Base-by-base conservation (phyloP, 1,140 invertebrate species). In the Ips typographus region DNA sequence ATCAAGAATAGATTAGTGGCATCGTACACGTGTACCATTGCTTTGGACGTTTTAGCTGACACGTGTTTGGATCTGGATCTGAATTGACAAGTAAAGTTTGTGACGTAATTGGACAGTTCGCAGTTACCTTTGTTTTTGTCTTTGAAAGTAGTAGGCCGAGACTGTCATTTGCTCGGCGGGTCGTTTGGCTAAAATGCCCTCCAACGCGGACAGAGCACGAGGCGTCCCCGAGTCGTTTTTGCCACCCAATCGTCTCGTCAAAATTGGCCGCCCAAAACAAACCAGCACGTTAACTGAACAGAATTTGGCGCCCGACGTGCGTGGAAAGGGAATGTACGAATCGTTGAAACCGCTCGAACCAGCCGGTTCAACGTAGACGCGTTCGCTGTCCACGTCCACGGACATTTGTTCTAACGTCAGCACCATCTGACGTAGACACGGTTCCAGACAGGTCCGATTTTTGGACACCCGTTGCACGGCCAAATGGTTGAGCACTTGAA, bases 281-380 rank as follows among this genome's bases (percentile, higher is more conserved):
- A 94, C 92, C 40, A 95, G 81, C 39, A 90, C 86, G 73, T 91
- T 91, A 40, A 91, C 91, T 47, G 90, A 90, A 82, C 93, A 96
- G 84, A 98, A 98, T 77, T 91, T 91, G 1, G 94, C 95, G 2
- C 95, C 95, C 7, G 93, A 96, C 0, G 95, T 98, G 63, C 94
- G 84, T 1, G 95, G 95, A 83, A 96, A 98, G 1, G 95, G 95
- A 71, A 98, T 93, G 74, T 90, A 93, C n/a, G 90, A 86, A 77
- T 93, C 91, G 66, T 90, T 88, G 58, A 84, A 80, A 5, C 83
- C 82, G 40, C 80, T 78, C 22, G 22, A 22, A 71, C 84, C 84
- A n/a, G 83, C 68, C 1, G 76, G 70, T 66, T 79, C 77, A 8
- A 76, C 66, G 71, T 78, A 79, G 0, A 71, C 51, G 38, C 53